phyloP scores from a whole-genome alignment of 2,888 invertebrate genomes.

The Octonoba sinensis region DNA sequence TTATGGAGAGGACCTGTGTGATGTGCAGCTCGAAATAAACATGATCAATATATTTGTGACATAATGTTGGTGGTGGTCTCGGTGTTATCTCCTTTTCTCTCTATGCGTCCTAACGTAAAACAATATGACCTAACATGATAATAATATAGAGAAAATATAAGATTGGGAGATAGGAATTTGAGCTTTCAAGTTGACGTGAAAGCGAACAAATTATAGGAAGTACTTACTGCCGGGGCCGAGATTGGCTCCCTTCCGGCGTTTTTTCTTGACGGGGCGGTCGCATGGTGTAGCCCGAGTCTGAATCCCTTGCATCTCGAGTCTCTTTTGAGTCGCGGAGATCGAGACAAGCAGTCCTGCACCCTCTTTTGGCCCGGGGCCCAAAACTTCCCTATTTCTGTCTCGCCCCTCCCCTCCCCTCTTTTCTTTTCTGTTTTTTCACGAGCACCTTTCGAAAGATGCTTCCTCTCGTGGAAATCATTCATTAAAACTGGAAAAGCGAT shows the following conservation, averaged over 20 bases:
- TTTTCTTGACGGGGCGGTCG: constrained; percentile 58
- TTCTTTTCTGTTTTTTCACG: not conserved
- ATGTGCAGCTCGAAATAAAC: too few species aligned
- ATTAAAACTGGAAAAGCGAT: constrained; percentile 25
- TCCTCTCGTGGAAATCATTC: constrained; percentile 11
- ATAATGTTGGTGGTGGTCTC: not conserved
- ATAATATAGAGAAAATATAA: too few species aligned
- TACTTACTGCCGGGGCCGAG: constrained; percentile 46
- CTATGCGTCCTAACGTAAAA: too few species aligned
- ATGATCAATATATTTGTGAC: not conserved
- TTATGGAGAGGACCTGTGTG: too few species aligned
- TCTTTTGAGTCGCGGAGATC: constrained; percentile 29
- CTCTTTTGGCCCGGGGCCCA: constrained; percentile 59
- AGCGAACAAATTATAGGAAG: too few species aligned
- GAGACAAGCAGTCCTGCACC: constrained; percentile 25
- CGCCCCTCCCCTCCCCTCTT: constrained; percentile 1
- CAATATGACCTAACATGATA: too few species aligned
- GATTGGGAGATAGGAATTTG: too few species aligned
- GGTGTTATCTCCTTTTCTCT: too few species aligned
- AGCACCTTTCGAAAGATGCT: constrained; percentile 22
- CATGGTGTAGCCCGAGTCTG: constrained; percentile 62
- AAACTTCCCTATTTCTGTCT: constrained; percentile 49
- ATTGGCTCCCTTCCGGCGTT: constrained; percentile 42
- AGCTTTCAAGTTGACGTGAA: too few species aligned
- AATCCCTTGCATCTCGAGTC: constrained; percentile 55